Evolutionary conservation across 2,113 vertebrate species (phyloP), one percentile per base, ranked within the genome.

Genomic region (Sinocyclocheilus anshuiensis): DNA sequence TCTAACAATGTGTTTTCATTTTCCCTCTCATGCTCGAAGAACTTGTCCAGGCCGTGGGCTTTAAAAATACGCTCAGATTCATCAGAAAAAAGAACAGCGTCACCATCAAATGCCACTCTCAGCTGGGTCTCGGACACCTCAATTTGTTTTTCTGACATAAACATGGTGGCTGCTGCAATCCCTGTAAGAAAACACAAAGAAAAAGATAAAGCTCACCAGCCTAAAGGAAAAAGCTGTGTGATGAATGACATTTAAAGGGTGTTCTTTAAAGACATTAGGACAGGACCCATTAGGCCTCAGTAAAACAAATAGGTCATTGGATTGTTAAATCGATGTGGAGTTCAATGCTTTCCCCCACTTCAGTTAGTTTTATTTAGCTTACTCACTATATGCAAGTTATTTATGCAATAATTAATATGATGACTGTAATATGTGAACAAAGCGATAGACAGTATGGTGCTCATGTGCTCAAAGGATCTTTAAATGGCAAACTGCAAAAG

Each of bases 61-160:
- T 99, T 99, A 86, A 98, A 97, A 5, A 99, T 99, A 88, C 96
- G 97, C 89, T 99, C 98, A 0, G 98, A 99, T 90, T 99, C 98
- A 0, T 99, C 98, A 0, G 98, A 99, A 91, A 99, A 99, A 53
- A 99, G 97, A 57, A 99, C 98, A 0, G 98, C 98, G 0, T 99
- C 98, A 0, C 98, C 98, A 0, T 99, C 98, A 1, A 99, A 99
- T 0, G 98, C 98, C 86, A 99, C 98, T 0, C 97, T 94, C 88
- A 99, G 95, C 94, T 99, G 97, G 0, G 94, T 94, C 92, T 98
- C 95, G 0, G 97, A 96, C 16, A 99, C 96, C 48, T 94, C 94
- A 20, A 95, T 93, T 18, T 95, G 93, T 83, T 93, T 97, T 89
- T 95, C 97, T 45, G 97, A 85, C 93, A 94, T 97, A 93, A 99